These are phyloP conservation scores for Semicossyphus pulcher DNA, from an alignment of 2,113 vertebrate species.

Conservation along the genomic window DNA sequence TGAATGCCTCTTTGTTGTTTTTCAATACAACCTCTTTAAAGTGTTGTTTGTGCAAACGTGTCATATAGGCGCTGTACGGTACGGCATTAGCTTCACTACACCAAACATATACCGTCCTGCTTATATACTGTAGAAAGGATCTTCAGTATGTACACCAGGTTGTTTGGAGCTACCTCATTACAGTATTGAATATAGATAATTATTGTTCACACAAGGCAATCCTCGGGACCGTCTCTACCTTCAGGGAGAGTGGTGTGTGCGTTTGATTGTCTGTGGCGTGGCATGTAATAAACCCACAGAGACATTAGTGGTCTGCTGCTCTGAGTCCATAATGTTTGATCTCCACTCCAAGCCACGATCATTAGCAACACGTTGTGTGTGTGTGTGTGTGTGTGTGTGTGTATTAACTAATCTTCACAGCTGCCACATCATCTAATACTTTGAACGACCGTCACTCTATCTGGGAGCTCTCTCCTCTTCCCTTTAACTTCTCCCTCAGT, in stretches of 20 bases:
- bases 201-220: conserved; percentile 35
- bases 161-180: conserved; percentile 3
- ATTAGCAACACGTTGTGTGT: conserved; percentile 44
- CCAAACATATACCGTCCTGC: neutral
- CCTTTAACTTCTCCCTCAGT: conserved; percentile 1
- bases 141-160: neutral
- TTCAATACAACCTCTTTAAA: too few relatives aligned
- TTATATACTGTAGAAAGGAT: neutral
- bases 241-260: conserved; percentile 23
- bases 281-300: conserved; percentile 53
- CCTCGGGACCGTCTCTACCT: conserved; percentile 26
- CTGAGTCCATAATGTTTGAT: conserved; percentile 62
- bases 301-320: conserved; percentile 44
- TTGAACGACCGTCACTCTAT: conserved; percentile 24
- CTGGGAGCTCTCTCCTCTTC: neutral
- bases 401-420: conserved; percentile 39
- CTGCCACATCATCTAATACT: conserved; percentile 44
- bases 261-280: conserved; percentile 34
- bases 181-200: conserved; percentile 22
- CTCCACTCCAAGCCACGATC: conserved; percentile 40
- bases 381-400: too few relatives aligned
- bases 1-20: too few relatives aligned
- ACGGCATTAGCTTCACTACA: rapidly evolving
- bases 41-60: too few relatives aligned
- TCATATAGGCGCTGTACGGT: too few relatives aligned